Base-by-base conservation (phyloP, 37 sponge, comb jelly and placozoan genomes). In the Crambe crambe region DNA sequence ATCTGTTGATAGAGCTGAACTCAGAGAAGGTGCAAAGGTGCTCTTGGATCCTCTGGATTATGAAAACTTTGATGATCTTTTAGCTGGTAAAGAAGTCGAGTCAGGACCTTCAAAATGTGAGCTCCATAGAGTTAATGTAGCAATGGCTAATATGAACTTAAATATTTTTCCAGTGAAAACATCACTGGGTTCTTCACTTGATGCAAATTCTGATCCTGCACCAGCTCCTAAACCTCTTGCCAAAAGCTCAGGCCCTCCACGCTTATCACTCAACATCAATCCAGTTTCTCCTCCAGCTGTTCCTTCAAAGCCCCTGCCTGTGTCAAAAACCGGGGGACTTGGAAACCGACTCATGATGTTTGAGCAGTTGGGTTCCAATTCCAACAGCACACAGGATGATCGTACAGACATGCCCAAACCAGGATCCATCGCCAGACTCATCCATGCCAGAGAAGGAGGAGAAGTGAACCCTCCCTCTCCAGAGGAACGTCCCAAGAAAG, bases 21-120 rank as follows among this genome's bases (percentile, higher is more conserved):
- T 94, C n/a, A 83, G 91, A 32, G 43, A 79, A 69, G 91, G 82
- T 66, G 91, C 91, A 5, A 56, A 34, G 26, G 85, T 90, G 22
- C 71, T 94, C 35, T 74, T 94, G 42, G 90, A 90, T 39, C 42
- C 40, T 36, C 88, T 90, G 36, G 94, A 94, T 39, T 58, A 69
- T 43, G 42, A 83, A n/a, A 58, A 44, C 23, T 94, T 86, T 80
- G 56, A 85, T 3, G 74, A 87, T 25, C 69, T 87, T 5, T 40
- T 92, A 40, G 85, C 61, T 34, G 89, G 89, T 23, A 77, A 74
- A 25, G 31, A 39, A 35, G 51, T 79, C 2, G 62, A 44, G 21
- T 30, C 79, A 47, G 23, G 21, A 25, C 26, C 35, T 58, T n/a
- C 32, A 23, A 34, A 58, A 54, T 29, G 58, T 57, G 42, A 74